Evolutionary conservation across 2,113 vertebrate species (phyloP), one percentile per base, ranked within the genome.

Genomic region (Notothenia coriiceps): DNA sequence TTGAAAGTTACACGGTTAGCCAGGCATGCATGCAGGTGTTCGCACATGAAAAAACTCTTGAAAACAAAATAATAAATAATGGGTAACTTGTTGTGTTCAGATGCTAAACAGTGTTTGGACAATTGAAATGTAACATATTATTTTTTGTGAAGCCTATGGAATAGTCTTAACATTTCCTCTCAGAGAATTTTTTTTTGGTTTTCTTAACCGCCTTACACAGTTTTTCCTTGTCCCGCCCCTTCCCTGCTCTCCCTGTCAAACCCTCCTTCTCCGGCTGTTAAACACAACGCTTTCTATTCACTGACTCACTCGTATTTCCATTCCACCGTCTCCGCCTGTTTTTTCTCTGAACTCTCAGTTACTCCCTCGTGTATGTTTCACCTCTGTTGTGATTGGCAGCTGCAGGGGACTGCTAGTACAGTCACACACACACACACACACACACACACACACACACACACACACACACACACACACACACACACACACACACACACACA

Each of bases 231-330:
- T 57, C n/a, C 44, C n/a, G 47, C 52, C 25, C 44, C 62, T 59
- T 60, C n/a, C 55, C 80, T 68, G 17, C 35, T 49, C 57, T 46
- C 1, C 0, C 74, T 55, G 63, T 79, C 22, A n/a, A 72, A 47
- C 74, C 40, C 60, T 77, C 61, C 69, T 77, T 56, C 63, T 66
- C 56, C 33, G 12, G 47, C 68, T 35, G 2, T 68, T 71, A 40
- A 63, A 79, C 79, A 81, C 50, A 59, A 50, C 7, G 2, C 49
- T 77, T 77, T 77, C 81, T 70, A 74, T 82, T 85, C 76, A 82
- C 81, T 85, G 86, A 89, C 72, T 92, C 82, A 85, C 74, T 80
- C 13, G 1, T 77, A 14, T 84, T 88, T 87, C 83, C 91, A 88
- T 56, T 67, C 60, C 52, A 65, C 11, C 14, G 1, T 65, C 70